Base-by-base conservation (phyloP, 2,797 vertebrate species). In the Brotula barbata region DNA sequence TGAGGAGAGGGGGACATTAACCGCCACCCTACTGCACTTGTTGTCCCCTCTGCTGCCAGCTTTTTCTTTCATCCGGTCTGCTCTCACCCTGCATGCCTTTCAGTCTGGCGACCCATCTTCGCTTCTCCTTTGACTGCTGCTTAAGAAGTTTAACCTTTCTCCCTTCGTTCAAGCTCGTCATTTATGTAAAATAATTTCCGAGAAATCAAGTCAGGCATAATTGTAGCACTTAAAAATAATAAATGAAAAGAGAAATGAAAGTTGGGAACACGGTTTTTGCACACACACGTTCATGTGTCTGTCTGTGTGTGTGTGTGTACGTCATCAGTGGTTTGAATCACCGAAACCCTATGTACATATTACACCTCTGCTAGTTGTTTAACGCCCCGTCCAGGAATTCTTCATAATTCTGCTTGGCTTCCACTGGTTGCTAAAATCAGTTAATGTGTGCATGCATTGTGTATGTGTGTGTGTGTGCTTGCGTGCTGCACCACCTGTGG, bases 11-110 rank as follows among this genome's bases (percentile, higher is more conserved):
- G 81, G 45, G 77, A 75, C 72, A 83, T 79, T 82, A 88, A 90
- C 87, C 73, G 81, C 81, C 87, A 87, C 77, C 83, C 85, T 67
- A 71, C 62, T 75, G 77, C 84, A 88, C 82, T 81, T 87, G 84
- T 85, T 84, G 68, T 88, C 75, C 80, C 75, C 78, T 86, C 86
- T 88, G 81, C 87, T 84, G 78, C 84, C 55, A 77, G 64, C 73
- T 80, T 76, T 77, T 80, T 75, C 82, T 80, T 85, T 81, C 78
- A 83, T 82, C 78, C 68, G 65, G 57, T 74, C 66, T 78, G 57
- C 71, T 77, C 72, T 78, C 73, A 54, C 64, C 63, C 80, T 57
- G 48, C 51, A 40, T 71, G 68, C 75, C 78, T 78, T 82, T 78
- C 52, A 67, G 37, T 74, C 67, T 23, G 49, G 46, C 39, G 31